Conservation (phyloP, 2,113 vertebrate species). For the Fukomys damarensis region DNA sequence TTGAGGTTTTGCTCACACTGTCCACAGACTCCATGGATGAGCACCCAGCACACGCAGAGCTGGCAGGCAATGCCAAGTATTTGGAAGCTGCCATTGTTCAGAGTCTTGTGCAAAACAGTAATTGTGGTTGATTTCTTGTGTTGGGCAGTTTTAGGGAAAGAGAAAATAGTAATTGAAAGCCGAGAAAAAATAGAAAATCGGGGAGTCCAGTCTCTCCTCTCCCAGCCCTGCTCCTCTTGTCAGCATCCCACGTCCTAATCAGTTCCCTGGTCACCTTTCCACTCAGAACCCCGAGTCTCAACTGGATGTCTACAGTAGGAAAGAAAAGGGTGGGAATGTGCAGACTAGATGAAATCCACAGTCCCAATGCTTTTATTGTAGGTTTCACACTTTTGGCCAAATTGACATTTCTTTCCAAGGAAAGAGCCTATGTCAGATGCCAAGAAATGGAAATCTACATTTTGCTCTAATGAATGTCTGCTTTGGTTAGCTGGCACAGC, state of each 20-base stretch:
- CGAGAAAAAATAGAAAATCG: slow-evolving; percentile 62
- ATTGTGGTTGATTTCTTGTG: slow-evolving; percentile 71
- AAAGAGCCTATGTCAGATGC: slow-evolving; percentile 80
- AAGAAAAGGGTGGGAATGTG: slow-evolving; percentile 72
- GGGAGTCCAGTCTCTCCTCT: neutral
- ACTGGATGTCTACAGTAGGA: slow-evolving; percentile 63
- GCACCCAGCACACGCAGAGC: slow-evolving; percentile 21
- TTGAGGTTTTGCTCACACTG: neutral
- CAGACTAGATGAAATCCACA: slow-evolving; percentile 82
- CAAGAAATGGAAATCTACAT: slow-evolving; percentile 85
- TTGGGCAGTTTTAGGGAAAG: slow-evolving; percentile 64
- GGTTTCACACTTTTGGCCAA: slow-evolving; percentile 84
- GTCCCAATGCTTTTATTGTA: slow-evolving; percentile 82
- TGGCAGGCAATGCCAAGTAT: neutral
- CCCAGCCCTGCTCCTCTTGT: neutral
- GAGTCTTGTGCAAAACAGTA: slow-evolving; percentile 66
- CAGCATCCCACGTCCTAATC: neutral
- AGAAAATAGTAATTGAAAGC: slow-evolving; percentile 68
- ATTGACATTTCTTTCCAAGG: slow-evolving; percentile 85
- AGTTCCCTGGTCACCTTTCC: slow-evolving; percentile 12
- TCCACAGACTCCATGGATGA: slow-evolving; percentile 25
- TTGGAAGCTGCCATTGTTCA: slow-evolving; percentile 65
- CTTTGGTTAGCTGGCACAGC: slow-evolving; percentile 81
- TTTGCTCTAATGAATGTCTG: slow-evolving; percentile 85
- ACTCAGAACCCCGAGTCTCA: slow-evolving; percentile 54